Conservation (phyloP, 1,140 invertebrate genomes). For the Lepidurus couesii region DNA sequence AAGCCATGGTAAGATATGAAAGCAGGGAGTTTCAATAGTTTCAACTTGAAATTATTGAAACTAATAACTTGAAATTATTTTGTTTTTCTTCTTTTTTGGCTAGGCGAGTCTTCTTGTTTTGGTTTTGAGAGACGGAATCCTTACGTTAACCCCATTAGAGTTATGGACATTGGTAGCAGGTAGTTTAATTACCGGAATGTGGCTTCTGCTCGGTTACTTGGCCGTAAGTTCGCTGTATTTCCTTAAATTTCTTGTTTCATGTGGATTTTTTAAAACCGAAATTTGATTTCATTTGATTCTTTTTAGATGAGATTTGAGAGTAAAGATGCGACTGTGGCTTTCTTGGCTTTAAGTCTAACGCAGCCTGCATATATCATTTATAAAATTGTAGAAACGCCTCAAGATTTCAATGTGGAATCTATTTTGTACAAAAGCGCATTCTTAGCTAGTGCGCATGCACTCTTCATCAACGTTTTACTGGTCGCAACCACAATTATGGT, state of each 20-base stretch:
- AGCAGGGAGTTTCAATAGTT: background rate
- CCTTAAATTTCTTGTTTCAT: background rate
- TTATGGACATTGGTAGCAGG: background rate
- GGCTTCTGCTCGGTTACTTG: constrained; percentile 20
- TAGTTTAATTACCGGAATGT: constrained; percentile 15
- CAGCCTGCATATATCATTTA: constrained; percentile 23
- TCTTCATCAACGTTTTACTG: background rate
- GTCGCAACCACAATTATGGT: background rate
- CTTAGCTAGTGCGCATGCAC: background rate
- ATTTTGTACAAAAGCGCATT: constrained; percentile 27
- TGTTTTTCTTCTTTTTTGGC: background rate
- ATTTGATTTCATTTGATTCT: background rate
- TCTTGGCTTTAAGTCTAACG: background rate
- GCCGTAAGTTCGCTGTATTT: constrained; percentile 6
- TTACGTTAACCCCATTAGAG: background rate
- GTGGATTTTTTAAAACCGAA: background rate
- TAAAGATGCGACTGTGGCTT: constrained; percentile 12
- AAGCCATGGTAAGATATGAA: constrained; percentile 24
- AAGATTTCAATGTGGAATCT: background rate
- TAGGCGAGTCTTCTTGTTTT: constrained; percentile 20
- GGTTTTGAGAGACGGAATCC: background rate
- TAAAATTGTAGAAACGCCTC: background rate
- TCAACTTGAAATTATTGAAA: background rate
- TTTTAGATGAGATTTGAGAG: constrained; percentile 28
- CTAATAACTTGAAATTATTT: background rate